phyloP scores from a whole-genome alignment of 1,140 invertebrate species.

The Pseudomyrmex flavicornis region DNA sequence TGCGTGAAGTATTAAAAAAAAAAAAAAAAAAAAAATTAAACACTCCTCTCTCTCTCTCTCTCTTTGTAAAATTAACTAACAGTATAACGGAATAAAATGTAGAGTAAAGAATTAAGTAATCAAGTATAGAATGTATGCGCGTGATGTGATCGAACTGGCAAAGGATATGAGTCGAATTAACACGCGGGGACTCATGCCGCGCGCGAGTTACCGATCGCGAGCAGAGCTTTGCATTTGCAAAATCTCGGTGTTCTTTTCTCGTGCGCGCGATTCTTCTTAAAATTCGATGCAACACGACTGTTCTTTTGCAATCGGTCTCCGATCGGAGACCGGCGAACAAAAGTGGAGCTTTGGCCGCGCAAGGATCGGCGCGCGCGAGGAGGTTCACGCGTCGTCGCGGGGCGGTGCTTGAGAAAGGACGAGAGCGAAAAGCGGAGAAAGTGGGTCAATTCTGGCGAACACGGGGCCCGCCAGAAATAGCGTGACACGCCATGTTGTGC shows the following conservation, averaged over 20 bases:
- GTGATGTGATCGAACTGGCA: neutral
- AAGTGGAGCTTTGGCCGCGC: slow-evolving; percentile 18
- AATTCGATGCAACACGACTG: slow-evolving; percentile 22
- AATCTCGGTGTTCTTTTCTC: slow-evolving; percentile 4
- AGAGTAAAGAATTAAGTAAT: no score
- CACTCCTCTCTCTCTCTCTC: no score
- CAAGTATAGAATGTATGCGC: slow-evolving; percentile 1
- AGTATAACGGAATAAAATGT: neutral
- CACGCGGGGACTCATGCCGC: neutral
- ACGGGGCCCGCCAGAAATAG: slow-evolving; percentile 36
- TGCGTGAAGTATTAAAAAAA: no score
- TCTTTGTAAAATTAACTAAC: neutral
- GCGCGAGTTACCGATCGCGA: neutral
- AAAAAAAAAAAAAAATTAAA: no score
- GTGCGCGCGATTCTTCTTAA: slow-evolving; percentile 15
- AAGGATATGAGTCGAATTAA: neutral
- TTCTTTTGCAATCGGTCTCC: slow-evolving; percentile 47
- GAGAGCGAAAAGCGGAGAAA: slow-evolving; percentile 67
- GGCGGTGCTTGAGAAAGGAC: slow-evolving; percentile 48
- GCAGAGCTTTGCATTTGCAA: neutral
- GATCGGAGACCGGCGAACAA: slow-evolving; percentile 34
- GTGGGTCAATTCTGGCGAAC: slow-evolving; percentile 57
- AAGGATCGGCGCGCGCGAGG: neutral
- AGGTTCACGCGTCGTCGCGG: neutral
- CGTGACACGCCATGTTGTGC: neutral